Base-by-base conservation (phyloP, 1,140 invertebrate genomes). In the fruit fly (Drosophila melanogaster) region DNA sequence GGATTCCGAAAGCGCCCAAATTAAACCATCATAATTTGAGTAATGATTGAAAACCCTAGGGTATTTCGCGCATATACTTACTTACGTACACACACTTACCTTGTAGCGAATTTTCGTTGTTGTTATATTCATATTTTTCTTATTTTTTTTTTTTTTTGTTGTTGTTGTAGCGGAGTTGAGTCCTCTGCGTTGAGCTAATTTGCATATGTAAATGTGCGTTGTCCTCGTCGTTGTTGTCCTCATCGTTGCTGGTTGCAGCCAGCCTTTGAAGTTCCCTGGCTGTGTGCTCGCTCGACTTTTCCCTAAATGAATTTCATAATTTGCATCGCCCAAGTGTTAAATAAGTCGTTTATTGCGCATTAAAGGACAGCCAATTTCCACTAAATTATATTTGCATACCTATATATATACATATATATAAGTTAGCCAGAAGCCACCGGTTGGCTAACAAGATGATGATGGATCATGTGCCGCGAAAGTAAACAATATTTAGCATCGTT, bases 21-120 rank as follows among this genome's bases (percentile, higher is more conserved):
- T 85, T 86, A 86, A 85, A 86, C 81, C 81, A 79, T 86, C 75
- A 87, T 86, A 86, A 86, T 87, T 86, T 86, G 75, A 83, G 83
- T 87, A 83, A 86, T 86, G 83, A 86, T 86, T 86, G 83, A 86
- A 86, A 86, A 86, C 83, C 83, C 83, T 87, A 81, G 83, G 83
- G 83, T 87, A 81, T 87, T 53, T 67, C 38, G 38, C 44, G 60
- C 69, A 54, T 70, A 76, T 60, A 71, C 64, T 66, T 67, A 55
- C 53, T 43, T 55, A 35, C 49, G 26, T 15, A 51, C 49, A 35
- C 49, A 19, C 49, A 51, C 44, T 37, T 33, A 65, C 19, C 30
- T 65, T 44, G 47, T 74, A 17, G 54, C 35, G n/a, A 12, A 12
- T 54, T 67, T 55, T 50, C 7, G 4, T 41, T 17, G 4, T 41